Conservation (phyloP, 92 coral and sea anemone genomes). For the Phenganax subtilis region DNA sequence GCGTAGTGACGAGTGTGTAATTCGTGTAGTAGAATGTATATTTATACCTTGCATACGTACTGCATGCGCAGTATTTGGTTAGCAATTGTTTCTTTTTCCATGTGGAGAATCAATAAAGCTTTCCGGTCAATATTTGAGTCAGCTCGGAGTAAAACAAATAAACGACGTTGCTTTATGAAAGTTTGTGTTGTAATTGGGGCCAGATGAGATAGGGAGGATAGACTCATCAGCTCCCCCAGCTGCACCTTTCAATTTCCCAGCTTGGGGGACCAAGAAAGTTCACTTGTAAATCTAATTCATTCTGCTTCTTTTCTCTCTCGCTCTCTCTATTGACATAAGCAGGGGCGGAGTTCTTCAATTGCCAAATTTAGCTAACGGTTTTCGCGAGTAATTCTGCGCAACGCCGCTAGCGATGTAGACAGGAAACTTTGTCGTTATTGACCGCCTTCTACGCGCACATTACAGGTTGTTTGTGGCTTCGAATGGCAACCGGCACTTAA, state of each 20-base stretch:
- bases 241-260: conserved; percentile 42
- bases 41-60: too few relatives aligned
- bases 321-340: conserved; percentile 38
- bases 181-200: conserved; percentile 38
- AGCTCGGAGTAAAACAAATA: conserved; percentile 33
- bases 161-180: conserved; percentile 6
- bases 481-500: conserved; percentile 29
- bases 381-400: conserved; percentile 10
- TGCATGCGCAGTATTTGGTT: not conserved
- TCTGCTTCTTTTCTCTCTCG: conserved; percentile 10
- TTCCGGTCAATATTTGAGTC: conserved; percentile 44
- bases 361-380: conserved; percentile 47
- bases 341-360: conserved; percentile 43
- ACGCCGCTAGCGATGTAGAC: not conserved
- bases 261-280: conserved; percentile 40
- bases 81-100: conserved; percentile 14
- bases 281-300: conserved; percentile 40
- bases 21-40: not conserved
- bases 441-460: conserved; percentile 5
- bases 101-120: conserved; percentile 29
- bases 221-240: conserved; percentile 31
- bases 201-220: conserved; percentile 30
- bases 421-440: conserved; percentile 14
- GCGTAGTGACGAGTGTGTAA: not conserved
- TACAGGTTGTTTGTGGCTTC: conserved; percentile 28